Evolutionary conservation across 2,113 vertebrate genomes (phyloP).

Genomic region (Perccottus glenii): DNA sequence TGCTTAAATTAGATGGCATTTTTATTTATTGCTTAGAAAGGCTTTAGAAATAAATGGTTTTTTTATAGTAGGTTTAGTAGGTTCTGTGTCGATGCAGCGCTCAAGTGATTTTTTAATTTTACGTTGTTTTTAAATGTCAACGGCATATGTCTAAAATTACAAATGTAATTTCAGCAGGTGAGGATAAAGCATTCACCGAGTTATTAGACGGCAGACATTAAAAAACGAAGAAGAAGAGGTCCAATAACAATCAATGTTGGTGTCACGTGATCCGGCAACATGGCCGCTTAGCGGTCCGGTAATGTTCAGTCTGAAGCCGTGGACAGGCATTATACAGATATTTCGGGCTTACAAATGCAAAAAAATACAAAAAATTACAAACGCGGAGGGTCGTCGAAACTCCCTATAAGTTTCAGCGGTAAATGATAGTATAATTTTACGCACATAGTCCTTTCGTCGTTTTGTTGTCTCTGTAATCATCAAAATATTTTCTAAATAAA

Average conservation of each 20-base stretch:
- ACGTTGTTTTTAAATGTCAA: too few species aligned
- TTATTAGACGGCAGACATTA: rapidly evolving
- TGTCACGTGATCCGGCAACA: conserved; percentile 59
- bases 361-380: too few species aligned
- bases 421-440: background rate
- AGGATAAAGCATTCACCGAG: background rate
- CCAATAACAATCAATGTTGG: background rate
- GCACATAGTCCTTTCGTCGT: rapidly evolving
- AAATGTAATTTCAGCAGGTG: conserved; percentile 11
- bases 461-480: background rate
- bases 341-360: background rate
- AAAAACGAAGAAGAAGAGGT: conserved; percentile 6
- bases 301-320: rapidly evolving
- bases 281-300: conserved; percentile 20
- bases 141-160: too few species aligned
- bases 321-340: background rate
- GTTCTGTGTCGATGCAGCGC: too few species aligned
- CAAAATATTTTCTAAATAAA: background rate
- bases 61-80: too few species aligned
- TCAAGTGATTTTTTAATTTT: too few species aligned
- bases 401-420: background rate
- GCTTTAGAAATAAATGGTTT: too few species aligned
- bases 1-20: too few species aligned
- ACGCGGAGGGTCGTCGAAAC: background rate
- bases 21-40: too few species aligned